A percentile compares a stretch with the other conserved stretches of the same genome.
Evolutionary conservation across 2,888 invertebrate genomes (phyloP).

Genomic region (Perizoma affinitatum): DNA sequence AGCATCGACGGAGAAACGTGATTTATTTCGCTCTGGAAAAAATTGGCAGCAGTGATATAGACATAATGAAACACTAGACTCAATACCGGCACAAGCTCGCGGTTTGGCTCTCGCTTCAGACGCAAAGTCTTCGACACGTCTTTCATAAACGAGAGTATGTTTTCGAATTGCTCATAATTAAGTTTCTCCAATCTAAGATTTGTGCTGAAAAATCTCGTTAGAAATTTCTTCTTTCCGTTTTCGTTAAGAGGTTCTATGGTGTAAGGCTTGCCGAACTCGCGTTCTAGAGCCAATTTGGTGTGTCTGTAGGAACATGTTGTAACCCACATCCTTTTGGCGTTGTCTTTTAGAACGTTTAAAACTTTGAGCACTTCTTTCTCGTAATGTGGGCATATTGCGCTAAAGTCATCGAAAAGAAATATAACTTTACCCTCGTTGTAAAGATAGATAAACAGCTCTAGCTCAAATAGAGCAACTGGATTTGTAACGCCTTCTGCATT

Average conservation of each 20-base stretch:
- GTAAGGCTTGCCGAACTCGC: constrained; percentile 41
- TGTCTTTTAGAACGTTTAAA: constrained; percentile 40
- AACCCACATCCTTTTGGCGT: constrained; percentile 49
- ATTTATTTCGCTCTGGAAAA: constrained; percentile 46
- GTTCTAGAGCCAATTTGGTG: constrained; percentile 37
- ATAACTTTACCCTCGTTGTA: constrained; percentile 45
- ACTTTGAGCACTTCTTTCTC: constrained; percentile 45
- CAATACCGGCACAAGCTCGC: constrained; percentile 41
- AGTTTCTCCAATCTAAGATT: constrained; percentile 48
- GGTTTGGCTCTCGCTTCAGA: constrained; percentile 28
- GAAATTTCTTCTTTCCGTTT: constrained; percentile 42
- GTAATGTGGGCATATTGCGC: constrained; percentile 47
- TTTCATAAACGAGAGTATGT: constrained; percentile 43
- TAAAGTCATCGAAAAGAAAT: constrained; percentile 52
- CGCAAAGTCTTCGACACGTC: constrained; percentile 33
- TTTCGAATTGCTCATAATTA: constrained; percentile 48
- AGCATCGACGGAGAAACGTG: constrained; percentile 42
- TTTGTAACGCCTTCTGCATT: constrained; percentile 23
- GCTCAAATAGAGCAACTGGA: constrained; percentile 41
- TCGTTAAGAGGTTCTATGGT: constrained; percentile 40
- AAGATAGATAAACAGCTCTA: constrained; percentile 47
- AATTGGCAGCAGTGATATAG: constrained; percentile 41
- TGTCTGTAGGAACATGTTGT: constrained; percentile 45
- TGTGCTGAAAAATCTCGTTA: constrained; percentile 47
- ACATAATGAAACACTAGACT: constrained; percentile 46